Conservation (phyloP, 2,797 vertebrate genomes). For the Sandelia bainsii region DNA sequence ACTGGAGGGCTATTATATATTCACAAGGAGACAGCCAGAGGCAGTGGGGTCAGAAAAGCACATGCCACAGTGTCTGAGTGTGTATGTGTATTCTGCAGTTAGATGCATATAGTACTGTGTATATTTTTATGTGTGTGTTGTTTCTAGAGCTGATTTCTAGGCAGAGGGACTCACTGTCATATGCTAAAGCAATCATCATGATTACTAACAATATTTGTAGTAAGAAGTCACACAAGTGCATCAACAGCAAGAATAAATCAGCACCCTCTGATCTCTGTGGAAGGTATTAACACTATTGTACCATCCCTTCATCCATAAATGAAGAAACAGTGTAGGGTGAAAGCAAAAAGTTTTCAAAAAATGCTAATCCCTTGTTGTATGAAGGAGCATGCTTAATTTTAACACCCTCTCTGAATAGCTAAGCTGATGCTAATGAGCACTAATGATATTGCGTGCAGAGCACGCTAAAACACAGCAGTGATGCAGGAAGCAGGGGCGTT, state of each 20-base stretch:
- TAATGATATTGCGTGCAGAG: conserved; percentile 70
- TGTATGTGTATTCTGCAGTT: background rate
- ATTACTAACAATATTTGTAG: background rate
- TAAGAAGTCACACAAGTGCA: too few species aligned
- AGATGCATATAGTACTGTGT: background rate
- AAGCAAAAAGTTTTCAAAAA: conserved; percentile 29
- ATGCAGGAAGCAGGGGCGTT: conserved; percentile 38
- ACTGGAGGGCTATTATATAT: conserved; percentile 55
- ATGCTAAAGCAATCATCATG: conserved; percentile 2
- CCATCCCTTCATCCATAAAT: conserved; percentile 40
- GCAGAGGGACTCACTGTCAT: conserved; percentile 18
- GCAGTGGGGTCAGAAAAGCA: conserved; percentile 28
- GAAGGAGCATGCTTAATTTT: conserved; percentile 52
- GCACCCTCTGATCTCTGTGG: too few species aligned
- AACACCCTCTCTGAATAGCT: conserved; percentile 61
- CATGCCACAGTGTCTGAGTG: conserved; percentile 15
- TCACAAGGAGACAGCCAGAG: conserved; percentile 42
- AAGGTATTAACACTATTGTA: conserved; percentile 30
- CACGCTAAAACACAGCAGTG: conserved; percentile 1
- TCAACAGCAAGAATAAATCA: too few species aligned
- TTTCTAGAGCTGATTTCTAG: background rate
- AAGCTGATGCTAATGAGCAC: conserved; percentile 74
- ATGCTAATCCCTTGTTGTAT: conserved; percentile 19
- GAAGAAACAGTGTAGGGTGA: conserved; percentile 4
- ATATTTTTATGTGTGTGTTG: conserved; percentile 14